phyloP scores from a whole-genome alignment of 53 echinoderm and acorn worm species.

The Astropecten irregularis region DNA sequence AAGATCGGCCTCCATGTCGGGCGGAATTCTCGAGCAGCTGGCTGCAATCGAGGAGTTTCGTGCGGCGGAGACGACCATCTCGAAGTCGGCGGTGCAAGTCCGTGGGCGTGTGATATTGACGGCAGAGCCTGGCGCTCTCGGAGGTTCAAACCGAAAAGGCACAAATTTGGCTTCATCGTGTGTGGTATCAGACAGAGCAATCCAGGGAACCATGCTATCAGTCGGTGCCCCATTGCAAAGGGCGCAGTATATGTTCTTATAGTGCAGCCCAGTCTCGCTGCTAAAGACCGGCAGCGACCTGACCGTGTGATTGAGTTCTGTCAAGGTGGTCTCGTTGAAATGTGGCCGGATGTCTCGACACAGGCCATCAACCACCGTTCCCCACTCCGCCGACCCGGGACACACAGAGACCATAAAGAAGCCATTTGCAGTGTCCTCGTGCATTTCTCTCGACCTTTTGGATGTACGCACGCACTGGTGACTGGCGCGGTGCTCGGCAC shows the following conservation, averaged over 20 bases:
- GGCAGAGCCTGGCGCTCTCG: background rate
- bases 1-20: background rate
- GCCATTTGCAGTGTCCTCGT: background rate
- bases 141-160: background rate
- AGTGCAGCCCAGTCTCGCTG: conserved; percentile 7
- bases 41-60: background rate
- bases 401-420: conserved; percentile 34
- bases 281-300: background rate
- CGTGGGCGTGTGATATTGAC: background rate
- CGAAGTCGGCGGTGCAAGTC: background rate
- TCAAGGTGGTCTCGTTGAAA: background rate
- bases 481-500: background rate
- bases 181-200: background rate
- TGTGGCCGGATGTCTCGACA: background rate
- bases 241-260: conserved; percentile 44
- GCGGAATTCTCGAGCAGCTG: background rate
- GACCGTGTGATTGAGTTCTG: background rate
- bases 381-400: background rate
- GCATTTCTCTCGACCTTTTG: background rate
- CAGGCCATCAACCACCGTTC: background rate
- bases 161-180: background rate
- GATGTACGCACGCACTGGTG: background rate
- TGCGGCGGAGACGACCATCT: background rate
- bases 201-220: conserved; percentile 28
- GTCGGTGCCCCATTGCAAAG: conserved; percentile 18